Evolutionary conservation across 2,888 invertebrate species (phyloP).

Genomic region (Drosophila prolongata): DNA sequence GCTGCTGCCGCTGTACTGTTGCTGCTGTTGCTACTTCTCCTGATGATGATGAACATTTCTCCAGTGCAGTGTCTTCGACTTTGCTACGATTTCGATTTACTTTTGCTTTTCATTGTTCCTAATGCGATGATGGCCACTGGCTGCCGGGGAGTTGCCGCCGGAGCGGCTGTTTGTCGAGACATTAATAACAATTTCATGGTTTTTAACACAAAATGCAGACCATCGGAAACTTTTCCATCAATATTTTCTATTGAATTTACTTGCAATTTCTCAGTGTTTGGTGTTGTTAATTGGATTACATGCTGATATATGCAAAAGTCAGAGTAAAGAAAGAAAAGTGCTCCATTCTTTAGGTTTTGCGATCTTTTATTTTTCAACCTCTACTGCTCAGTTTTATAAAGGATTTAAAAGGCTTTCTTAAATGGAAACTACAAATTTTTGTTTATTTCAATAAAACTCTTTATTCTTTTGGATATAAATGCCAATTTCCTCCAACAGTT

Average conservation of each 20-base stretch:
- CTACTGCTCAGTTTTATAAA: too few relatives aligned
- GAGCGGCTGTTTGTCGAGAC: conserved; percentile 33
- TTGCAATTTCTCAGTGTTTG: conserved; percentile 10
- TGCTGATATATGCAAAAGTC: background rate
- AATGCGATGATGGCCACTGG: conserved; percentile 58
- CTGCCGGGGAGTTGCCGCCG: conserved; percentile 1
- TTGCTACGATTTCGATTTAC: conserved; percentile 75
- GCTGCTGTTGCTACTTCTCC: background rate
- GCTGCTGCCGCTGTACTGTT: conserved; percentile 1
- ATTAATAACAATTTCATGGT: conserved; percentile 76
- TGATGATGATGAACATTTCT: conserved; percentile 60
- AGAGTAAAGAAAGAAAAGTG: too few relatives aligned
- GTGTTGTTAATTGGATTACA: conserved; percentile 1
- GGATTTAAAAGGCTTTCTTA: too few relatives aligned
- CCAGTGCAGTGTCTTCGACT: conserved; percentile 64
- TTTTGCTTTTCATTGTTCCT: conserved; percentile 78
- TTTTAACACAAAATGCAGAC: conserved; percentile 57
- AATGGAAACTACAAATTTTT: too few relatives aligned
- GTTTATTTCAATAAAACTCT: too few relatives aligned
- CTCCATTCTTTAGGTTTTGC: too few relatives aligned
- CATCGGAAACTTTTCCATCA: conserved; percentile 21
- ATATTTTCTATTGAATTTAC: conserved; percentile 12
- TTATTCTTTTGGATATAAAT: too few relatives aligned
- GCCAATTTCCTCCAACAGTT: too few relatives aligned
- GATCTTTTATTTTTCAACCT: too few relatives aligned